Evolutionary conservation across 2,797 vertebrate species (phyloP), one percentile per base, ranked within the genome.

Genomic region (Sebastes vulpes): DNA sequence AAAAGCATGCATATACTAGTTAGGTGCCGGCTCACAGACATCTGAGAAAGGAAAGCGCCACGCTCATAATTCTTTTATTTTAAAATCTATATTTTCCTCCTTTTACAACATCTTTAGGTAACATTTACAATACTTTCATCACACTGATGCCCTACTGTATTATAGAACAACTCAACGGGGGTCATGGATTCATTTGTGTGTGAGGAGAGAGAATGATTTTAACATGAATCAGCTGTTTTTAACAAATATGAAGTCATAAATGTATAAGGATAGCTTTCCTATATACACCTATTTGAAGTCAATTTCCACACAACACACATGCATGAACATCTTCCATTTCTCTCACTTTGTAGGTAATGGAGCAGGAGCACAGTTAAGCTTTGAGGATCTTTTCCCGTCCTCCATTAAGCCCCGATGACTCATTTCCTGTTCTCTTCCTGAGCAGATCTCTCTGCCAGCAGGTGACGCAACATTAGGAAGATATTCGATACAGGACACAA

Each of bases 361-460:
- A 68, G 3, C 68, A 26, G 25, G 16, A 61, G 20, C 28, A 54
- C 52, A 28, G 72, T 77, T 83, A 52, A 74, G 69, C 18, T 60
- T 16, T 69, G n/a, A 66, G 20, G 5, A 67, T 77, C 65, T 48
- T 72, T 86, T 84, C 76, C 82, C 82, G 81, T 81, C 67, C 58
- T 48, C 58, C 32, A 77, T 86, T 81, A 82, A 83, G 29, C 67
- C 46, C 50, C 50, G 50, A 66, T 52, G 59, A 61, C 61, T 79
- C 21, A 75, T 90, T 91, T 85, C 85, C 86, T 72, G 77, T 79
- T 35, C 63, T 9, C 8, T 58, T 58, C 32, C 64, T 32, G 57
- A 29, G 28, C 58, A 23, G 65, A 32, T 77, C 29, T 64, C 52
- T 50, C 75, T 31, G 16, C 23, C 20, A 20, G 70, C 70, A 74